A percentile compares a stretch with the other conserved stretches of the same genome.
Evolutionary conservation across 2,888 invertebrate genomes (phyloP).

Genomic region (Rhimphoctona megacephalus): DNA sequence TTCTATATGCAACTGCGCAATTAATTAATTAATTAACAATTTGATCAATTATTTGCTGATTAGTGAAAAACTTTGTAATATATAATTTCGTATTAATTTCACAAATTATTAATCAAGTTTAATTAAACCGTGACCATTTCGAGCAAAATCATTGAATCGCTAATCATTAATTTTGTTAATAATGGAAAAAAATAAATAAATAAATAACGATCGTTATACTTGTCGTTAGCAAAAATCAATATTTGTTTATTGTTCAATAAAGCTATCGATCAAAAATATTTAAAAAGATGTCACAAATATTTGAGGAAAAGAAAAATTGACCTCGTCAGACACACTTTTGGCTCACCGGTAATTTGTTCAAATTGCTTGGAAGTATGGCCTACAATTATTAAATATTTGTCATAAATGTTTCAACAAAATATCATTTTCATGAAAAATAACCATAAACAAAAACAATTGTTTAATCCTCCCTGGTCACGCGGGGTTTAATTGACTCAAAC

Average conservation of each 20-base stretch:
- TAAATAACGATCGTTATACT: background rate
- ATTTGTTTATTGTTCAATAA: background rate
- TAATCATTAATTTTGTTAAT: background rate
- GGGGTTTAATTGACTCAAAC: background rate
- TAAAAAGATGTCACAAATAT: conserved; percentile 6
- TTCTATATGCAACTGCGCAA: conserved; percentile 90
- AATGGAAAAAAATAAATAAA: background rate
- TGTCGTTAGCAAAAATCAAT: background rate
- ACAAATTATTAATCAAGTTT: background rate
- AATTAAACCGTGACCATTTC: background rate
- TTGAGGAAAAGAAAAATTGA: conserved; percentile 18
- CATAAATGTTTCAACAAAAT: conserved; percentile 40
- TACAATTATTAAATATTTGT: conserved; percentile 78
- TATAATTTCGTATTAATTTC: background rate
- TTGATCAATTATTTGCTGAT: background rate
- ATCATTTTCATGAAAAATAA: background rate
- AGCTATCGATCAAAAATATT: background rate
- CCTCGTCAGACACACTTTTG: conserved; percentile 24
- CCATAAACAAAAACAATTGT: background rate
- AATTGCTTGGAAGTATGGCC: conserved; percentile 79
- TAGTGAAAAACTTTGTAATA: background rate
- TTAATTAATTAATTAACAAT: conserved; percentile 1
- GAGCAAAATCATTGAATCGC: background rate
- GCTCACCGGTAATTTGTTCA: conserved; percentile 82
- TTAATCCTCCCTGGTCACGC: background rate